Evolutionary conservation across 2,888 invertebrate species (phyloP).

Genomic region (Trypoxylon attenuatum): DNA sequence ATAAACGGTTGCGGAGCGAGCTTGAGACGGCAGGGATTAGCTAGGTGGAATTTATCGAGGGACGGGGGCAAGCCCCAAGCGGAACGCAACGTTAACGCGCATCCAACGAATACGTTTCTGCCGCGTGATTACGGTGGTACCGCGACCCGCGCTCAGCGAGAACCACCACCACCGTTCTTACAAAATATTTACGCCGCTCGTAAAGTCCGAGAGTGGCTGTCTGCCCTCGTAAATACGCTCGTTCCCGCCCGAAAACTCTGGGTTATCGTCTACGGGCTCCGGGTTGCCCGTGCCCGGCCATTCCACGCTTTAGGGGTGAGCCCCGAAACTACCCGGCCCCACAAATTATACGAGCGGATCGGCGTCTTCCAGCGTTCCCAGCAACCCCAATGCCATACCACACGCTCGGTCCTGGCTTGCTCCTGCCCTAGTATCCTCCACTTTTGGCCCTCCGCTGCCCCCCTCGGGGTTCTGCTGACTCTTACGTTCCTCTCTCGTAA

Average conservation of each 20-base stretch:
- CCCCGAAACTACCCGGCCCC: not conserved
- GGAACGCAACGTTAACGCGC: not conserved
- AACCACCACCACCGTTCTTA: slow-evolving; percentile 22
- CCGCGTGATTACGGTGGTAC: slow-evolving; percentile 9
- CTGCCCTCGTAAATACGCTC: slow-evolving; percentile 19
- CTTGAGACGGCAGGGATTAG: not conserved
- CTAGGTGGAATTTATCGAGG: not conserved
- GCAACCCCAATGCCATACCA: too few relatives aligned
- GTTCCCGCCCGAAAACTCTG: not conserved
- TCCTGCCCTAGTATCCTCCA: not conserved
- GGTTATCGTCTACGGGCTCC: not conserved
- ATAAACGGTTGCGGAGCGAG: not conserved
- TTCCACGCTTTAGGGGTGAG: not conserved
- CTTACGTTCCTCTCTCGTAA: too few relatives aligned
- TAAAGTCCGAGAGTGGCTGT: slow-evolving; percentile 18
- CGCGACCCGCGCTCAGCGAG: too few relatives aligned
- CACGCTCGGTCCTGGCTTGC: not conserved
- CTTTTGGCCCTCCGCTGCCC: too few relatives aligned
- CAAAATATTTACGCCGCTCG: slow-evolving; percentile 28
- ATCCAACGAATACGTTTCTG: slow-evolving; percentile 1
- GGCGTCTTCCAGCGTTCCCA: not conserved
- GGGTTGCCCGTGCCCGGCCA: not conserved
- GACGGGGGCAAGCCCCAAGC: not conserved
- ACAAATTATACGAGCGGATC: not conserved
- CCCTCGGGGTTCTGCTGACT: too few relatives aligned